phyloP scores from a whole-genome alignment of 2,113 vertebrate genomes.

The Micronisus gabar region DNA sequence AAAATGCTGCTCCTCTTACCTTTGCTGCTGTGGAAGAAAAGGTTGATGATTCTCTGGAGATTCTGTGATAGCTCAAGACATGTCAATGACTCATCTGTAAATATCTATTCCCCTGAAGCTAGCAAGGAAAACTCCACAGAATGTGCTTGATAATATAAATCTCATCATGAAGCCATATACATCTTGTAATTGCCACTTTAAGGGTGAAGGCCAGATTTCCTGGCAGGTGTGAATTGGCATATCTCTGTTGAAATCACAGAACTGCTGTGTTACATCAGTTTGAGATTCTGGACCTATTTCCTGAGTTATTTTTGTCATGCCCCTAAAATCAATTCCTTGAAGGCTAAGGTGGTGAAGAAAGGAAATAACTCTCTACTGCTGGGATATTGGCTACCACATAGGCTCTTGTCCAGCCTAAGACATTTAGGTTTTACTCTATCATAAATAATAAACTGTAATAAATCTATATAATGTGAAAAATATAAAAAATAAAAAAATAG shows the following conservation, averaged over 20 bases:
- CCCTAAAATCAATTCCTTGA: conserved; percentile 38
- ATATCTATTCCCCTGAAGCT: conserved; percentile 50
- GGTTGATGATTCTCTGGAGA: conserved; percentile 51
- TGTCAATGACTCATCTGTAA: conserved; percentile 58
- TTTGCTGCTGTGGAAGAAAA: conserved; percentile 56
- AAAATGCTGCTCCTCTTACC: conserved; percentile 18
- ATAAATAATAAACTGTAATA: background rate
- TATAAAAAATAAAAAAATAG: background rate
- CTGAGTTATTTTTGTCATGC: conserved; percentile 2
- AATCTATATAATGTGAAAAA: background rate
- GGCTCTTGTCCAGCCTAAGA: background rate
- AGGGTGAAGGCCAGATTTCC: conserved; percentile 13
- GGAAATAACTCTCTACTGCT: background rate
- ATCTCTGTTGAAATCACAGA: conserved; percentile 40
- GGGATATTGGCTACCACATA: background rate
- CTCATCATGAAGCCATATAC: background rate
- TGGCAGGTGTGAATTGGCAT: conserved; percentile 50
- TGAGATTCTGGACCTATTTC: background rate
- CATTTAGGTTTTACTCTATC: background rate
- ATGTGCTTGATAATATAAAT: conserved; percentile 64
- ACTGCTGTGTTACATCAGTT: background rate
- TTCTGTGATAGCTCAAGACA: conserved; percentile 12
- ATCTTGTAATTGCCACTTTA: conserved; percentile 34
- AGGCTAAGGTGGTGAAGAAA: background rate
- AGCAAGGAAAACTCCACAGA: conserved; percentile 49